phyloP scores from a whole-genome alignment of 2,113 vertebrate species.

The Herpetotheres cachinnans region DNA sequence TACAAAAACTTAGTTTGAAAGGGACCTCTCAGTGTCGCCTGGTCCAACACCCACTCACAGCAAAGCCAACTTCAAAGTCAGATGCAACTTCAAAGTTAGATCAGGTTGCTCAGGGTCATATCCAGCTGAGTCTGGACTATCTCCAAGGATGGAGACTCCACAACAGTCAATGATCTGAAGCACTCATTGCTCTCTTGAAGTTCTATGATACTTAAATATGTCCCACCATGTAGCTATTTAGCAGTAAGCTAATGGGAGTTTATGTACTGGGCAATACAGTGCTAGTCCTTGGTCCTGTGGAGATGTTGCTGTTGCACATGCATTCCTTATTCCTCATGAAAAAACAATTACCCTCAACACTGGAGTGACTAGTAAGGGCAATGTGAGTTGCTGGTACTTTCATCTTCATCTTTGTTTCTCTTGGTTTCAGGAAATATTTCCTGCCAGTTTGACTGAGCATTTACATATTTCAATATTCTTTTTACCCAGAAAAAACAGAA shows the following conservation, averaged over 20 bases:
- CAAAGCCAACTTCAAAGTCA: constrained; percentile 50
- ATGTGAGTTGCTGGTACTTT: neutral
- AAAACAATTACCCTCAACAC: neutral
- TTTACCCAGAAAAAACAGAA: neutral
- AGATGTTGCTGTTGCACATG: neutral
- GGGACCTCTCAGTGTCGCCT: neutral
- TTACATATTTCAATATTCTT: neutral
- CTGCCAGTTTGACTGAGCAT: neutral
- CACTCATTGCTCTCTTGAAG: neutral
- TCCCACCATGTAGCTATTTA: neutral
- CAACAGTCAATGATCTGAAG: neutral
- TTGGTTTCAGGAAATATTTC: constrained; percentile 18
- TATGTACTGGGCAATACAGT: neutral
- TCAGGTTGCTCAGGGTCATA: constrained; percentile 33
- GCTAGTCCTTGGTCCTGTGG: neutral
- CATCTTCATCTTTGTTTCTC: constrained; percentile 4
- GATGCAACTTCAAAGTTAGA: constrained; percentile 46
- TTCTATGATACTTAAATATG: neutral
- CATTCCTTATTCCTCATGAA: neutral
- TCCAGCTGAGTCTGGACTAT: neutral
- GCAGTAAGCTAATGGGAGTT: neutral
- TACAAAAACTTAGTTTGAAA: neutral
- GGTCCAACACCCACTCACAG: neutral
- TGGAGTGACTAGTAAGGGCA: neutral
- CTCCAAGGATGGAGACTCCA: neutral